Evolutionary conservation across 2,113 vertebrate genomes (phyloP).

Genomic region (Mormoops blainvillei): DNA sequence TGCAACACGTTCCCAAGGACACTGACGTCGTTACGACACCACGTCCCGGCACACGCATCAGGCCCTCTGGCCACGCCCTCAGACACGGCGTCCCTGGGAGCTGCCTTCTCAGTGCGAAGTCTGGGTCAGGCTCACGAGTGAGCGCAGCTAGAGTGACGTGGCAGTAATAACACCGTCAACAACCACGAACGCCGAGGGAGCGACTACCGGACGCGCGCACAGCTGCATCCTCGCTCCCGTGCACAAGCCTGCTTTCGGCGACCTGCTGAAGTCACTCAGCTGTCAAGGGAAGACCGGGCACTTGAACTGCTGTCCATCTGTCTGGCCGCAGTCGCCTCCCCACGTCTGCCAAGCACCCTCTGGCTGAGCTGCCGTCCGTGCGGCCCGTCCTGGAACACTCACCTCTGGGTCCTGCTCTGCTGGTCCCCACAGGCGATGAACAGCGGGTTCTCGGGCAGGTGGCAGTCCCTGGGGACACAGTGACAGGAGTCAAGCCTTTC

Average conservation of each 20-base stretch:
- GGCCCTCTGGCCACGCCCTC: neutral
- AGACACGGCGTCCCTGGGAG: neutral
- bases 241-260: neutral
- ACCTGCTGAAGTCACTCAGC: neutral
- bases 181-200: no score
- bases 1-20: no score
- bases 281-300: neutral
- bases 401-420: conserved; percentile 48
- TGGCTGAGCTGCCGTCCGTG: fast-evolving
- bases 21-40: no score
- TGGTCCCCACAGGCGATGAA: conserved; percentile 78
- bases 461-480: conserved; percentile 75
- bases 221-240: neutral
- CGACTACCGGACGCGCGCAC: fast-evolving
- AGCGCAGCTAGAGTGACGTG: neutral
- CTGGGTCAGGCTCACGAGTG: no score
- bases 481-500: neutral
- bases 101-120: neutral
- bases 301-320: neutral
- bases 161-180: no score
- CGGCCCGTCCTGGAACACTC: conserved; percentile 44
- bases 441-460: conserved; percentile 82
- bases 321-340: no score
- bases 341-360: neutral
- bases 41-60: neutral